Evolutionary conservation across 2,888 invertebrate genomes (phyloP), one percentile per base, ranked within the genome.

Genomic region (Oegoconia quadripuncta): DNA sequence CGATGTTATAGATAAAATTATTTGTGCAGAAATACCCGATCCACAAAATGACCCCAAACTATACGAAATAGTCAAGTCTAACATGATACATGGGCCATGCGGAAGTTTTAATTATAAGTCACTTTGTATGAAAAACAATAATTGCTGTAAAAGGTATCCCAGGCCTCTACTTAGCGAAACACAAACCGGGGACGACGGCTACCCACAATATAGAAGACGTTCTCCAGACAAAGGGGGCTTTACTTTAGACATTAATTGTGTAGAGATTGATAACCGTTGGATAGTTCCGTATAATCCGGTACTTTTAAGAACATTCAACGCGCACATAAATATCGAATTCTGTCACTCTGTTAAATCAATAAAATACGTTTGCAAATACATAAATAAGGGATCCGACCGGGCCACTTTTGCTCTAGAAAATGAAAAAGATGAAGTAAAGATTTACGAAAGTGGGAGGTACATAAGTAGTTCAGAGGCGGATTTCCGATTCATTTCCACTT

Each of bases 1-100:
- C 26, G 41, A 64, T 11, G 43, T 64, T 53, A 56, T 70, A 12
- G 69, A 71, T 59, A 28, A 14, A 15, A 35, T 73, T 1, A 67
- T 67, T 39, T 58, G 42, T 23, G 67, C 70, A 1, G 48, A 51
- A 34, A 42, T 52, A 34, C 50, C 52, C 3, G 64, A 72, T 44
- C 32, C 15, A 11, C 1, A 20, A 11, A 26, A 15, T 18, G 52
- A 47, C 20, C 46, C 35, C 12, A n/a, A 23, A 13, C 26, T 52
- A 12, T 28, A 42, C 37, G 31, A 33, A 3, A 14, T 34, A 25
- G 34, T 39, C 3, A 35, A 2, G 0, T 39, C 35, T 20, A 12
- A 44, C 15, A 48, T 49, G 49, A 28, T 49, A 17, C 46, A 49
- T 32, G 46, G 46, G 1, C 46, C 49, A 3, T 49, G 49, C 13